Conservation (phyloP, 1,140 invertebrate genomes). For the honey bee (Apis mellifera) region Amel_HAv3.1 CM009935.2:5433501-5434000, state of each 20-base stretch:
- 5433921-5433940: background rate
- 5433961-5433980: too few relatives aligned
- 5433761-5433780: conserved; percentile 76
- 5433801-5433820: conserved; percentile 81
- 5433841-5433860: conserved; percentile 92
- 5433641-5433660: conserved; percentile 23
- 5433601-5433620: background rate
- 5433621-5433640: conserved; percentile 7
- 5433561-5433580: conserved; percentile 8
- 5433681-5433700: conserved; percentile 25
- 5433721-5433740: conserved; percentile 82
- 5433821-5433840: conserved; percentile 94
- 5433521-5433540: background rate
- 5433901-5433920: background rate
- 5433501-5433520: background rate
- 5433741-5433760: conserved; percentile 77
- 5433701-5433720: conserved; percentile 82
- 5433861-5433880: conserved; percentile 90
- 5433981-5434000: too few relatives aligned
- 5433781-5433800: conserved; percentile 69
- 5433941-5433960: background rate
- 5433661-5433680: conserved; percentile 26
- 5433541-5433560: background rate
- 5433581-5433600: background rate
- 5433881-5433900: conserved; percentile 83